phyloP scores from a whole-genome alignment of 2,797 vertebrate genomes.

The Triplophysa bombifrons region DNA sequence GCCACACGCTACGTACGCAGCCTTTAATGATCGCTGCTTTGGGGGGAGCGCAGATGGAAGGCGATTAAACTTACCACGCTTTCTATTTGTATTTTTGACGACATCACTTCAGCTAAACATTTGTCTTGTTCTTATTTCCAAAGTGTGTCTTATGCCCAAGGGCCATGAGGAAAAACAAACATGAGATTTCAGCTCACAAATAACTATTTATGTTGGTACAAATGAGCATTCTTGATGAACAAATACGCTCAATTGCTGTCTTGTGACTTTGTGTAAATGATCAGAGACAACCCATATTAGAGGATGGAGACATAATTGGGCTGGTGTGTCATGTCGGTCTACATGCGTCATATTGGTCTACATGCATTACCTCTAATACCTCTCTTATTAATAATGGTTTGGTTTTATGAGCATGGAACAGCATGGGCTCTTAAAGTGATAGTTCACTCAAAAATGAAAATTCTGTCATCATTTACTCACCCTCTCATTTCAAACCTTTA shows the following conservation, averaged over 20 bases:
- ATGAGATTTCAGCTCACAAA: constrained; percentile 82
- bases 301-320: background rate
- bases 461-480: too few relatives aligned
- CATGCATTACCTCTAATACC: background rate
- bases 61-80: constrained; percentile 65
- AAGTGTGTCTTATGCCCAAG: constrained; percentile 77
- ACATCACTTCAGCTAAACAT: constrained; percentile 76
- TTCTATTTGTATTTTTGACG: constrained; percentile 76
- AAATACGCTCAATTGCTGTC: constrained; percentile 23
- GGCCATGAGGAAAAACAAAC: constrained; percentile 80
- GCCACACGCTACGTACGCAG: constrained; percentile 61
- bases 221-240: constrained; percentile 72
- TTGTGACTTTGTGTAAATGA: constrained; percentile 22
- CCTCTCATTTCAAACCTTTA: too few relatives aligned
- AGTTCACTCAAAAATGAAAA: too few relatives aligned
- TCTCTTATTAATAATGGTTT: constrained; percentile 64
- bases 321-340: background rate
- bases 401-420: constrained; percentile 57
- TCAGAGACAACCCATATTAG: background rate
- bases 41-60: constrained; percentile 70
- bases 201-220: constrained; percentile 79
- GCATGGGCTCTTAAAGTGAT: constrained; percentile 57
- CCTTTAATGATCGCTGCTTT: constrained; percentile 75
- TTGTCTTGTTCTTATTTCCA: constrained; percentile 79
- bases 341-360: background rate